Conservation (phyloP, 2,888 invertebrate genomes). For the Temnothorax ravouxi region DNA sequence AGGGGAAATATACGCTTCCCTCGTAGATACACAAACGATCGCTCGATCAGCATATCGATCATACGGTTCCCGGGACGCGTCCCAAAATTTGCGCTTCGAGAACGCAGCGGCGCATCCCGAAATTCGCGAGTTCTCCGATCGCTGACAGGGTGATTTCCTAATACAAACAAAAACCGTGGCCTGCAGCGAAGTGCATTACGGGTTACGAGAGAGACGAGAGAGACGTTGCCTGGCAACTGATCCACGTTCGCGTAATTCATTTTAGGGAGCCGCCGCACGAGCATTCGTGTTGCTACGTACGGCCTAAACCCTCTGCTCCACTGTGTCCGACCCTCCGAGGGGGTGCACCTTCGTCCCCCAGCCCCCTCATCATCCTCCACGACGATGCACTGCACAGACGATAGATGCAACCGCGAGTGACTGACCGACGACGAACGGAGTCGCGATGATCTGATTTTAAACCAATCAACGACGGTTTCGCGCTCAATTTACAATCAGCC, state of each 20-base stretch:
- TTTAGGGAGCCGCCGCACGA: slow-evolving; percentile 73
- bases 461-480: slow-evolving; percentile 85
- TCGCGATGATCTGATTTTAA: slow-evolving; percentile 85
- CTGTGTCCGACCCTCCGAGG: slow-evolving; percentile 59
- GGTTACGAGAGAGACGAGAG: slow-evolving; percentile 57
- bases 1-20: slow-evolving; percentile 9
- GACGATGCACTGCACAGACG: slow-evolving; percentile 72
- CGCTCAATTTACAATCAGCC: slow-evolving; percentile 85
- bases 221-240: slow-evolving; percentile 79
- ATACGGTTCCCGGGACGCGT: slow-evolving; percentile 57
- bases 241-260: slow-evolving; percentile 82
- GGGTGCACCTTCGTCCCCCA: slow-evolving; percentile 16
- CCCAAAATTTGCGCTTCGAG: slow-evolving; percentile 70
- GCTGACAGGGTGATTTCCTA: slow-evolving; percentile 71
- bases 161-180: slow-evolving; percentile 73
- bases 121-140: slow-evolving; percentile 61
- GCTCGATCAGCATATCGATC: slow-evolving; percentile 45
- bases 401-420: slow-evolving; percentile 77
- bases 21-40: slow-evolving; percentile 7
- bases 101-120: slow-evolving; percentile 49
- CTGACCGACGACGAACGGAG: slow-evolving; percentile 71
- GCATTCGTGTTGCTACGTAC: slow-evolving; percentile 52
- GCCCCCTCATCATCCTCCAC: slow-evolving; percentile 62
- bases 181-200: slow-evolving; percentile 65
- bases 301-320: slow-evolving; percentile 66